Evolutionary conservation across 2,888 invertebrate genomes (phyloP).

Genomic region (Neelides folsomi): DNA sequence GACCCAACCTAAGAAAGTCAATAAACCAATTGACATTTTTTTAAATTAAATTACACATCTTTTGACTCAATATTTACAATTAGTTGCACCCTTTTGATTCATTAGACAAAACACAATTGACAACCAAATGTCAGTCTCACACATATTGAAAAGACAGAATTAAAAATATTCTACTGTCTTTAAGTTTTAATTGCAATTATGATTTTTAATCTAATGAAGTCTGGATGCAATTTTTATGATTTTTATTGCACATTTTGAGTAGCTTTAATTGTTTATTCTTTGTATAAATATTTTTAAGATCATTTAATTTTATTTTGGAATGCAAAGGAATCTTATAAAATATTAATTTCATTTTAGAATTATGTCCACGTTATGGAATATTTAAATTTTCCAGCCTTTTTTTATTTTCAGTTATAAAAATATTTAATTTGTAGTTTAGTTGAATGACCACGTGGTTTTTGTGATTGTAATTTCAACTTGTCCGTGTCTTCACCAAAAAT

Average conservation of each 20-base stretch:
- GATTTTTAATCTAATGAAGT: neutral
- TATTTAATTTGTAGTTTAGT: conserved; percentile 5
- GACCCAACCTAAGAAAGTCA: too few relatives aligned
- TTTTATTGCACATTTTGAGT: neutral
- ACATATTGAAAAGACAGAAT: neutral
- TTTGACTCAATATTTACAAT: too few relatives aligned
- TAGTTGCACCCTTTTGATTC: too few relatives aligned
- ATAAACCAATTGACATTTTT: too few relatives aligned
- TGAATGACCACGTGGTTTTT: conserved; percentile 2
- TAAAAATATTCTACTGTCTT: neutral
- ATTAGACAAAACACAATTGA: neutral
- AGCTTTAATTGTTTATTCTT: too few relatives aligned
- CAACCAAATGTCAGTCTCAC: neutral
- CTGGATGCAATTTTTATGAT: neutral
- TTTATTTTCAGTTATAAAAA: conserved; percentile 6
- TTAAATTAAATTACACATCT: too few relatives aligned
- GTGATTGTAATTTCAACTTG: conserved; percentile 15
- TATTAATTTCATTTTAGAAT: too few relatives aligned
- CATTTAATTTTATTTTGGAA: too few relatives aligned
- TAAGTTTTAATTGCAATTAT: neutral
- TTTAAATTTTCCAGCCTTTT: neutral
- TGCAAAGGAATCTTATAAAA: too few relatives aligned
- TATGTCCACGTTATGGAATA: too few relatives aligned
- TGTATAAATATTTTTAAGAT: neutral
- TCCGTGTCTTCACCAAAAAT: conserved; percentile 27